phyloP scores from a whole-genome alignment of 2,888 invertebrate species.

The Penaeus monodon region DNA sequence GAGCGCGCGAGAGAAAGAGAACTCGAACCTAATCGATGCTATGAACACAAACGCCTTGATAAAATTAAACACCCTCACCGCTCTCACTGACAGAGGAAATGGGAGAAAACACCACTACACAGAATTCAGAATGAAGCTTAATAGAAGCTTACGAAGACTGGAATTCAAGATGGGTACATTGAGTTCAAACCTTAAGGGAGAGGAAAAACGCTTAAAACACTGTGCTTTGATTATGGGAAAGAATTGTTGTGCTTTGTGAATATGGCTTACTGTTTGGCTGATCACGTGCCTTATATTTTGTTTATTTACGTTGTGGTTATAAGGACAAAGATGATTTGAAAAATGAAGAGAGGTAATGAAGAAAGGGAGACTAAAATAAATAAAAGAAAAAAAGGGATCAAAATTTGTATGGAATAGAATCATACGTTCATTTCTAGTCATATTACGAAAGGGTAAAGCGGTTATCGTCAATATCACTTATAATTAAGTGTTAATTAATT shows the following conservation, averaged over 20 bases:
- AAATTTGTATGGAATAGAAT: neutral
- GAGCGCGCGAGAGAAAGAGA: slow-evolving; percentile 1
- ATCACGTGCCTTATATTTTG: too few relatives aligned
- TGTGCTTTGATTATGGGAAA: neutral
- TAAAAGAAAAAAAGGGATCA: neutral
- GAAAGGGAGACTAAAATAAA: neutral
- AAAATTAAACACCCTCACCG: slow-evolving; percentile 44
- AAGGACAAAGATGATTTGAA: neutral
- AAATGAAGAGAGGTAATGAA: neutral
- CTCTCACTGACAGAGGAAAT: slow-evolving; percentile 45
- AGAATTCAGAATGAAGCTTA: slow-evolving; percentile 41
- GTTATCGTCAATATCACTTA: too few relatives aligned
- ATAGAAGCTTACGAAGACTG: slow-evolving; percentile 27
- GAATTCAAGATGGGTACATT: slow-evolving; percentile 23
- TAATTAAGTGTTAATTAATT: too few relatives aligned
- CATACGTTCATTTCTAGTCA: too few relatives aligned
- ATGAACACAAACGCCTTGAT: slow-evolving; percentile 19
- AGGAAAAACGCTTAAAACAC: neutral
- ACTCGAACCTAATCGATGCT: slow-evolving; percentile 33
- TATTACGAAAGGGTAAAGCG: too few relatives aligned
- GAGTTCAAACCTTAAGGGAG: neutral
- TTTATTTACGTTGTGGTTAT: neutral
- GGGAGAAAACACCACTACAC: slow-evolving; percentile 42
- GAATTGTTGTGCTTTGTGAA: neutral
- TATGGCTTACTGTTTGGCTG: too few relatives aligned